These are phyloP conservation scores for Anas bernieri DNA, from an alignment of 2,797 vertebrate species.

Conservation along the genomic window DNA sequence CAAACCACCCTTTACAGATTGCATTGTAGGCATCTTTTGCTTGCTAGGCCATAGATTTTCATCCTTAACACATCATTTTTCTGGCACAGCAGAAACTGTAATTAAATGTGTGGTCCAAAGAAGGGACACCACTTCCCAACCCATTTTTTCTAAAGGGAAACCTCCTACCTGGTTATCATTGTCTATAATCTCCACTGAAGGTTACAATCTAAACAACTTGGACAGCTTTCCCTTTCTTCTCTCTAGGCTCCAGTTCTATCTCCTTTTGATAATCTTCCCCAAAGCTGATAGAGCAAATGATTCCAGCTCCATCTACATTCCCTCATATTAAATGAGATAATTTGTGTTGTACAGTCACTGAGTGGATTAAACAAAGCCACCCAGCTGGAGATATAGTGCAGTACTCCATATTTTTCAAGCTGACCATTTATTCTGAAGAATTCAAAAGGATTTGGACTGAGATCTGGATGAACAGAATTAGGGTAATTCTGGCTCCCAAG, in stretches of 20 bases:
- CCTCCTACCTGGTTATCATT: neutral
- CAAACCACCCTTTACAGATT: neutral
- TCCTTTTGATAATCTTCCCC: constrained; percentile 54
- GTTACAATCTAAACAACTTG: constrained; percentile 5
- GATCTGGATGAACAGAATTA: neutral
- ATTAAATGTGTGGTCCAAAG: neutral
- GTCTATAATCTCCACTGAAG: constrained; percentile 17
- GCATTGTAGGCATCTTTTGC: neutral
- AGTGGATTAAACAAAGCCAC: constrained; percentile 58
- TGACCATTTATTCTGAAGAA: constrained; percentile 12
- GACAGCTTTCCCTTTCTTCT: constrained; percentile 1
- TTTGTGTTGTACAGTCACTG: constrained; percentile 38
- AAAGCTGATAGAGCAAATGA: constrained; percentile 57
- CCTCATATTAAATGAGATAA: constrained; percentile 33
- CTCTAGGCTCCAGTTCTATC: constrained; percentile 18
- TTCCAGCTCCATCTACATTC: constrained; percentile 46
- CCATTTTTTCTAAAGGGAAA: neutral
- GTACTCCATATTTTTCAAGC: constrained; percentile 24
- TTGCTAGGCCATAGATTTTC: neutral
- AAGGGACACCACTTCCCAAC: neutral
- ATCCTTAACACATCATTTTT: neutral
- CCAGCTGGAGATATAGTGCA: neutral
- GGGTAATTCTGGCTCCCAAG: neutral
- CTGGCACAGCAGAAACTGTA: neutral
- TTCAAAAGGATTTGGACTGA: constrained; percentile 14